Percentiles rank a stretch among this genome's conserved stretches.
Evolutionary conservation across 1,140 invertebrate genomes (phyloP).

Genomic region (Ruditapes philippinarum): DNA sequence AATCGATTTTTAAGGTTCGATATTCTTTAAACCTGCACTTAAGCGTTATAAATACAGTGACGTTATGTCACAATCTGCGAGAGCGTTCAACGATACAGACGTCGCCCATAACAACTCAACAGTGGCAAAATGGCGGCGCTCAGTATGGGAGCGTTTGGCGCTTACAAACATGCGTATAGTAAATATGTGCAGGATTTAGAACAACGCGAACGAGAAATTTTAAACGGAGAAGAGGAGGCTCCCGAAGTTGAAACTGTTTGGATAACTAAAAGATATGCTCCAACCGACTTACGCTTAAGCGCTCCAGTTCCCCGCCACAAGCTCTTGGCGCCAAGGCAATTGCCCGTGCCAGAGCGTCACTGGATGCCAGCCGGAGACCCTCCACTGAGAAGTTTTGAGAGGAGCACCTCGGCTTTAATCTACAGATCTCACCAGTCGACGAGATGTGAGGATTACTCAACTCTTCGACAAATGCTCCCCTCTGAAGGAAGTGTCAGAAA

Average conservation of each 20-base stretch:
- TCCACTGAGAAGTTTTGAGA: constrained; percentile 76
- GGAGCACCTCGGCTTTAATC: constrained; percentile 67
- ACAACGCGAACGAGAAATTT: constrained; percentile 63
- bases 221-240: constrained; percentile 42
- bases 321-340: constrained; percentile 67
- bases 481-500: constrained; percentile 74
- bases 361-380: constrained; percentile 81
- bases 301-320: constrained; percentile 84
- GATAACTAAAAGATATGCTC: constrained; percentile 83
- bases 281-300: constrained; percentile 78
- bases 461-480: constrained; percentile 83
- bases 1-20: constrained; percentile 47
- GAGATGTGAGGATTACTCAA: constrained; percentile 83
- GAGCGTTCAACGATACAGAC: constrained; percentile 24
- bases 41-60: neutral
- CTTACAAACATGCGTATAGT: constrained; percentile 77
- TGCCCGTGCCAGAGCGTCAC: constrained; percentile 72
- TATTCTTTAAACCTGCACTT: neutral
- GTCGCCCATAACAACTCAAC: constrained; percentile 57
- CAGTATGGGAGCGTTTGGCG: constrained; percentile 81
- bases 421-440: constrained; percentile 77
- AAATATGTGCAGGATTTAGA: constrained; percentile 75
- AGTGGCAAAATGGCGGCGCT: constrained; percentile 79
- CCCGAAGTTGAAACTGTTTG: constrained; percentile 76
- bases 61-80: constrained; percentile 35